Evolutionary conservation across 2,113 vertebrate species (phyloP).

Genomic region (Phoxinus phoxinus): DNA sequence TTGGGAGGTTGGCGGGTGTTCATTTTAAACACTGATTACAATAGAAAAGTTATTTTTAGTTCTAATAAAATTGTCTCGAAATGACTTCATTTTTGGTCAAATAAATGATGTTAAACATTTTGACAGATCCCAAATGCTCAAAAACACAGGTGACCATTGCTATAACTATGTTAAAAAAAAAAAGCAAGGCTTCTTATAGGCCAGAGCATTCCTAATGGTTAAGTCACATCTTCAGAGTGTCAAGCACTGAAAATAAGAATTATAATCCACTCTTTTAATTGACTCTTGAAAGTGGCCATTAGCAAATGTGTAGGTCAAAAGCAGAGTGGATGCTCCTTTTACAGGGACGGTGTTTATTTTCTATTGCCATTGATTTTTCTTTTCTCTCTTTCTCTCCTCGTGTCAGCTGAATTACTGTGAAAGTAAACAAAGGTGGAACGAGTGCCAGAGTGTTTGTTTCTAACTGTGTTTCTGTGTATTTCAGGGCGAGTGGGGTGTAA

Average conservation of each 20-base stretch:
- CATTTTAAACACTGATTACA: no score
- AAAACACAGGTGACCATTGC: neutral
- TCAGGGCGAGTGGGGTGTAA: conserved; percentile 96
- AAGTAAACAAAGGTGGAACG: conserved; percentile 38
- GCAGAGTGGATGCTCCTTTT: conserved; percentile 21
- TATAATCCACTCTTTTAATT: conserved; percentile 23
- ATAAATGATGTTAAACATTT: neutral
- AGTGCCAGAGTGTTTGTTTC: conserved; percentile 28
- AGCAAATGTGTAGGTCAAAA: neutral
- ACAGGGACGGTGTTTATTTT: conserved; percentile 45
- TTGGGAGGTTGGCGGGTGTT: no score
- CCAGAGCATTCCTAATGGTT: neutral
- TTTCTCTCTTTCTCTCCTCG: neutral
- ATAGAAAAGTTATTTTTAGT: neutral
- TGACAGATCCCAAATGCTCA: neutral
- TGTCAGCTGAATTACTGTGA: conserved; percentile 37
- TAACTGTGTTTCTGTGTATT: neutral
- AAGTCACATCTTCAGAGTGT: neutral
- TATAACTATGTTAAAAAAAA: neutral
- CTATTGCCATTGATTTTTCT: conserved; percentile 49
- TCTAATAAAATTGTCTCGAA: neutral
- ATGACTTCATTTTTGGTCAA: neutral
- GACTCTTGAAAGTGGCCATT: conserved; percentile 35
- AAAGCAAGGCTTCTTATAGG: neutral
- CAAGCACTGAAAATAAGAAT: neutral